Base-by-base conservation (phyloP, 2,113 vertebrate species). In the Ascaphus truei region DNA sequence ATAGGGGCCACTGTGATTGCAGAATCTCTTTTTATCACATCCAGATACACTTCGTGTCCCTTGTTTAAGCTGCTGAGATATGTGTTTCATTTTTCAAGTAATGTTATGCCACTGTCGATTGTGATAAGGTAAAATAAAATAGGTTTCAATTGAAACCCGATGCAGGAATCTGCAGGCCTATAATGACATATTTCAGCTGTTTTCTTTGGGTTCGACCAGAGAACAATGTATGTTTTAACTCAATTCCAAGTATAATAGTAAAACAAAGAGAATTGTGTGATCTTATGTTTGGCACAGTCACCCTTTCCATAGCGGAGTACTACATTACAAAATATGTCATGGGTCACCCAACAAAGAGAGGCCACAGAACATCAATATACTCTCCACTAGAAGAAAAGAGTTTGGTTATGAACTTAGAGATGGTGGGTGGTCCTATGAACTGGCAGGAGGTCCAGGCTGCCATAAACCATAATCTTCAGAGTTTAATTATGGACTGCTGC, bases 271-370 rank as follows among this genome's bases (percentile, higher is more conserved):
- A 67, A 29, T 23, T 34, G 31, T 58, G 39, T 50, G 55, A 60
- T 69, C 66, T 50, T 50, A 34, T 33, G 31, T 59, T 69, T 69
- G 66, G 66, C 66, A 39, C 56, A n/a, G 33, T 65, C n/a, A 53
- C 18, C 23, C 23, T 65, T 65, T 65, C 34, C 58, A 26, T 47
- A 48, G 34, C 56, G 50, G 55, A 68, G 30, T 16, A 47, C 45
- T 69, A 39, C 31, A 50, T 60, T 69, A 60, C 56, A 27, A 60
- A 69, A 60, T 60, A 69, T 69, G 66, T 60, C 66, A 60, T 60
- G 55, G 39, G 64, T 39, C 36, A 39, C 36, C 11, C 3, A 13
- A 9, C 36, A 9, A 3, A 12, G 47, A 48, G 23, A 65, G 48
- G 62, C 62, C 62, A 55, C 47, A 37, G 62, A 65, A 53, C 62